phyloP scores from a whole-genome alignment of 1,140 invertebrate genomes.

The Diachasma alloeum region DNA sequence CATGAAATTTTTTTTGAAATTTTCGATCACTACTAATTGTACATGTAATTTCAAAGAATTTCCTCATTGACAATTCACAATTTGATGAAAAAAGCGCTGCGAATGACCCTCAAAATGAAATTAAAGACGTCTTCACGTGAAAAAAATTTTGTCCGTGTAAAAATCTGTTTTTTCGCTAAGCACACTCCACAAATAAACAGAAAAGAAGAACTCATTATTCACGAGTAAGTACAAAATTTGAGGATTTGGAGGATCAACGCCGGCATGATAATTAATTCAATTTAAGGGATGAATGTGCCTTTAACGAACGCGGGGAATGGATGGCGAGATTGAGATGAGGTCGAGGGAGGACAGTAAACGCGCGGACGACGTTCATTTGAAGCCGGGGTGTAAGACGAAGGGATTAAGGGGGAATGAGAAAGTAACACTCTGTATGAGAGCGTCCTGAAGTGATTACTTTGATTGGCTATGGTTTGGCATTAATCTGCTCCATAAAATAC shows the following conservation, averaged over 20 bases:
- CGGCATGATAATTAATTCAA: slow-evolving; percentile 56
- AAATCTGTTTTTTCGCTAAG: too few relatives aligned
- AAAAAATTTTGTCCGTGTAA: too few relatives aligned
- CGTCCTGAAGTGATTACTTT: not conserved
- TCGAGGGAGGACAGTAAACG: slow-evolving; percentile 40
- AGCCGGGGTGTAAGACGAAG: slow-evolving; percentile 26
- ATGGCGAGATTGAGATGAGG: slow-evolving; percentile 42
- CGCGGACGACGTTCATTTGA: slow-evolving; percentile 38
- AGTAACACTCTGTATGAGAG: slow-evolving; percentile 22
- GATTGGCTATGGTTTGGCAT: not conserved
- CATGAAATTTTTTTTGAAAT: too few relatives aligned
- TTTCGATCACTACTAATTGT: too few relatives aligned
- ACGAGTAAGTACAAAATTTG: slow-evolving; percentile 27
- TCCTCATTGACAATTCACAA: too few relatives aligned
- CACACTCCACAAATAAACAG: too few relatives aligned
- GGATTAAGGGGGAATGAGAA: slow-evolving; percentile 32
- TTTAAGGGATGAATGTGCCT: slow-evolving; percentile 48
- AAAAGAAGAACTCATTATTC: not conserved
- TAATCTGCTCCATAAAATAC: not conserved
- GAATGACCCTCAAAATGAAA: too few relatives aligned
- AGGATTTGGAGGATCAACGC: slow-evolving; percentile 38
- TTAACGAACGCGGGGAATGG: slow-evolving; percentile 50
- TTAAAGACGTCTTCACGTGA: too few relatives aligned
- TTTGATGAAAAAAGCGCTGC: too few relatives aligned
- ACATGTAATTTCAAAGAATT: too few relatives aligned